phyloP scores from a whole-genome alignment of 2,888 invertebrate species.

The Zhuqinia jingwanae region DNA sequence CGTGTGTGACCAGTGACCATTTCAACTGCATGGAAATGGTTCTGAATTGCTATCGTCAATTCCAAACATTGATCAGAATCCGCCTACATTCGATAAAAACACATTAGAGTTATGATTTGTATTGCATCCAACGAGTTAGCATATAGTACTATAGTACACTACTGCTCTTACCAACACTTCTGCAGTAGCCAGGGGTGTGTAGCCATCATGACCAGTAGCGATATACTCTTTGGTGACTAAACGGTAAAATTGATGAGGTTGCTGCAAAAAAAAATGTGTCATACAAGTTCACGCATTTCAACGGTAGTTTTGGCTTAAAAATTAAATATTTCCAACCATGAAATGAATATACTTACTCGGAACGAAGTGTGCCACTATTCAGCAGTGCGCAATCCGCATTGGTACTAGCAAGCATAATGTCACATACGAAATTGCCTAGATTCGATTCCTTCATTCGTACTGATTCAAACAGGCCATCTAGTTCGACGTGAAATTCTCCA shows the following conservation, averaged over 20 bases:
- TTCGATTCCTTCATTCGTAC: conserved; percentile 93
- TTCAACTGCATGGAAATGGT: conserved; percentile 94
- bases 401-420: conserved; percentile 88
- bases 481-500: conserved; percentile 91
- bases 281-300: background rate
- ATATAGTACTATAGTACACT: background rate
- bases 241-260: conserved; percentile 87
- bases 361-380: conserved; percentile 93
- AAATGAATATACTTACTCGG: conserved; percentile 82
- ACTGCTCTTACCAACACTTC: conserved; percentile 86
- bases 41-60: conserved; percentile 91
- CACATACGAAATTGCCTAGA: conserved; percentile 83
- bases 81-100: conserved; percentile 88
- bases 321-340: too few species aligned
- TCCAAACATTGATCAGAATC: conserved; percentile 93
- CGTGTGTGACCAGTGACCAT: conserved; percentile 87
- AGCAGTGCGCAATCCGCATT: conserved; percentile 92
- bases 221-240: conserved; percentile 92
- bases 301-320: background rate
- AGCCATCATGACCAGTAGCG: conserved; percentile 90
- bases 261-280: conserved; percentile 81
- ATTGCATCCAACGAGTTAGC: too few species aligned
- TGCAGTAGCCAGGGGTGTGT: conserved; percentile 88
- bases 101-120: conserved; percentile 15
- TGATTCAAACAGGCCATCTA: conserved; percentile 91